A percentile compares a stretch with the other conserved stretches of the same genome.
phyloP scores from a whole-genome alignment of 2,797 vertebrate genomes.

The Mormyrops boulengeri region DNA sequence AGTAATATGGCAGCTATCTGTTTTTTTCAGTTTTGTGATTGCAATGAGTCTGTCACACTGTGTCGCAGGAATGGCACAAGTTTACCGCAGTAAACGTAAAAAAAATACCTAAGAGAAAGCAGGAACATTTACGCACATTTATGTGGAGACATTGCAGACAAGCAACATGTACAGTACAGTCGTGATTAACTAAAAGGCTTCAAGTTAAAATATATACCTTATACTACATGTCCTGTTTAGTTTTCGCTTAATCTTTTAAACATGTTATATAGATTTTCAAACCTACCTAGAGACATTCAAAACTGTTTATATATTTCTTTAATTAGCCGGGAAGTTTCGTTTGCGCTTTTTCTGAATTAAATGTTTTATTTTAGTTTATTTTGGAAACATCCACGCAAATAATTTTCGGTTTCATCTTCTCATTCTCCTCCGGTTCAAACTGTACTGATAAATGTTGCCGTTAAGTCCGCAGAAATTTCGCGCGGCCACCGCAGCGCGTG shows the following conservation, averaged over 20 bases:
- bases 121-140: conserved; percentile 4
- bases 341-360: background rate
- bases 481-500: background rate
- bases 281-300: background rate
- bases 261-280: background rate
- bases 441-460: background rate
- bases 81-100: background rate
- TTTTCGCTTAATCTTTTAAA: background rate
- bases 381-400: background rate
- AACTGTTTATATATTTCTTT: background rate
- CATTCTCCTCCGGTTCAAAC: background rate
- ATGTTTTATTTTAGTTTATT: background rate
- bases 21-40: background rate
- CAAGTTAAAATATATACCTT: background rate
- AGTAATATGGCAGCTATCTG: conserved; percentile 26
- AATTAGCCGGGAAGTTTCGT: background rate
- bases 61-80: background rate
- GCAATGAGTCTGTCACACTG: background rate
- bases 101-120: background rate
- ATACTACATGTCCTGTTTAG: background rate
- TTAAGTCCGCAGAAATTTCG: background rate
- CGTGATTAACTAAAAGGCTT: background rate
- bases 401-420: background rate
- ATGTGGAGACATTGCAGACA: background rate
- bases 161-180: background rate